Percentiles rank a stretch among this genome's conserved stretches.
Evolutionary conservation across 2,888 invertebrate species (phyloP).

Genomic region (Nipponacmea schrenckii): DNA sequence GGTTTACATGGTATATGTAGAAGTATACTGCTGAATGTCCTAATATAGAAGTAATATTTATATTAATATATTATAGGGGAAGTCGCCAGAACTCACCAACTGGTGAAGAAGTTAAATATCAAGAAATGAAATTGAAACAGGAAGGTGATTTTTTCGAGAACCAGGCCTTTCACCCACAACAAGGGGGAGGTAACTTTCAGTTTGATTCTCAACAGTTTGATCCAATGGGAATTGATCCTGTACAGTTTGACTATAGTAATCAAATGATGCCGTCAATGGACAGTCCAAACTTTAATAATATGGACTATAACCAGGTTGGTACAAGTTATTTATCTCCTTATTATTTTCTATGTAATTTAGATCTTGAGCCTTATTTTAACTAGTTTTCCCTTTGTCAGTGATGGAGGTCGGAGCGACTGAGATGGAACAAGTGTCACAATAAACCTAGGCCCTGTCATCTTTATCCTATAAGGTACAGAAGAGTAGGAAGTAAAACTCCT

Average conservation of each 20-base stretch:
- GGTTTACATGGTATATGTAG: too few species aligned
- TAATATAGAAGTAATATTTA: background rate
- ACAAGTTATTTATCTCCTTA: background rate
- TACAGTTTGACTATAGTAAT: constrained; percentile 64
- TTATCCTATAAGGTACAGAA: too few species aligned
- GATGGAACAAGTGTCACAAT: too few species aligned
- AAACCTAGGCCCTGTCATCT: background rate
- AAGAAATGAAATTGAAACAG: constrained; percentile 30
- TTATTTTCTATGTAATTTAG: too few species aligned
- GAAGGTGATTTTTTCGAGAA: constrained; percentile 54
- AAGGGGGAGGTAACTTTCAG: constrained; percentile 51
- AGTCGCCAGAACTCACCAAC: constrained; percentile 93
- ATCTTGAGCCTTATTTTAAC: too few species aligned
- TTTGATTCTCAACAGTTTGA: constrained; percentile 64
- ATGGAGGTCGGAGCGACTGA: too few species aligned
- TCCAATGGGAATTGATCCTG: constrained; percentile 65
- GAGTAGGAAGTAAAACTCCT: background rate
- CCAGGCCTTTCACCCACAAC: constrained; percentile 40
- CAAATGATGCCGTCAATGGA: constrained; percentile 67
- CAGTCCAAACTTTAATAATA: constrained; percentile 65
- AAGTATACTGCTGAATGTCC: too few species aligned
- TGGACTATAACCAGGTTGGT: constrained; percentile 66
- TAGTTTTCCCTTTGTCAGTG: too few species aligned
- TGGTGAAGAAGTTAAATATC: constrained; percentile 77
- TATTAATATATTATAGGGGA: constrained; percentile 70